Base-by-base conservation (phyloP, 1,140 invertebrate genomes). In the Mamestra configurata region DNA sequence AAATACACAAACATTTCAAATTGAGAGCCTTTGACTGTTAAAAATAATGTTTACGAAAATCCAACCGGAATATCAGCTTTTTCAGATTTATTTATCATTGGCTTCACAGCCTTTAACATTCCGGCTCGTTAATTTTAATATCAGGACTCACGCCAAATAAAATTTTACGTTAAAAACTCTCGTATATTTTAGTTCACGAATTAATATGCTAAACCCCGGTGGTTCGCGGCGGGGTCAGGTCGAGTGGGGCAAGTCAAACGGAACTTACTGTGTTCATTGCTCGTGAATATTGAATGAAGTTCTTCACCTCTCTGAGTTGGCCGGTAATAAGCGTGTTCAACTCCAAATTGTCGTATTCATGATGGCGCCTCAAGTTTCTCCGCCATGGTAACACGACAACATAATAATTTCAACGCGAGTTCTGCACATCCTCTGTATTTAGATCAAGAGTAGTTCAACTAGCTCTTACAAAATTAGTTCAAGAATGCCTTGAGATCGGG, bases 211-310 rank as follows among this genome's bases (percentile, higher is more conserved):
- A 77, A 79, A 77, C 46, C 49, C 55, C 18, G 27, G 24, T 46
- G 59, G 68, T 66, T 73, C n/a, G 27, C 15, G 68, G 75, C 68
- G 46, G 35, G 79, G 79, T 81, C 75, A 77, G 79, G 72, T 81
- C 75, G 79, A 81, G 77, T 70, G 75, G 82, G 70, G 43, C 64
- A 79, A 75, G 77, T 77, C 64, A 72, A 77, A 82, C 79, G 66
- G 73, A 81, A 80, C 80, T 81, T 78, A 46, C 55, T 59, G 71
- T 72, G 77, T 80, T 80, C 81, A 82, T 82, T 77, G 79, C 81
- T 80, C 59, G 77, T 84, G 83, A 86, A 86, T 82, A 82, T 82
- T 79, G 79, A 83, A 86, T 84, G 72, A 79, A 71, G 59, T 51
- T 31, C 71, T 61, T 46, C 79, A 77, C 59, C 72, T 79, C 37